phyloP scores from a whole-genome alignment of 35 echinoderm and acorn worm genomes.

The Stichopus chloronotus region DNA sequence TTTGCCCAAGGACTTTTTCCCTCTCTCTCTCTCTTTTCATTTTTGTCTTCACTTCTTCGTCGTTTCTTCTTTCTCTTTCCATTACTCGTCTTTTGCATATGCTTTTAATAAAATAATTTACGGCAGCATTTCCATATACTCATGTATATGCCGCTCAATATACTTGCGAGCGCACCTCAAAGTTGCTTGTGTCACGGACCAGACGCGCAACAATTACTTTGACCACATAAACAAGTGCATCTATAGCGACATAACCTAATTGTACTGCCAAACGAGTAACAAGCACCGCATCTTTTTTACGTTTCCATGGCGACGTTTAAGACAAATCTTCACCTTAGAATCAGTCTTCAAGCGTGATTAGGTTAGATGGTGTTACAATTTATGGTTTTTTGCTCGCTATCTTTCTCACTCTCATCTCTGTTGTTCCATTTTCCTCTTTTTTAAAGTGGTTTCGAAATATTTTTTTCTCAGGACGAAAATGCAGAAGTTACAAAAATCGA shows the following conservation, averaged over 20 bases:
- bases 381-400: background rate
- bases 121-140: background rate
- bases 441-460: too few species aligned
- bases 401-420: background rate
- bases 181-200: too few species aligned
- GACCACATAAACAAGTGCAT: conserved; percentile 31
- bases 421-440: too few species aligned
- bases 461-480: background rate
- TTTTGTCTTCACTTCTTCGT: too few species aligned
- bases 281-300: conserved; percentile 25
- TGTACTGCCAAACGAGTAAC: conserved; percentile 32
- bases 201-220: conserved; percentile 17
- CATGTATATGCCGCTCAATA: background rate
- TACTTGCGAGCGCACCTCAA: background rate
- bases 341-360: conserved; percentile 26
- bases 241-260: conserved; percentile 32
- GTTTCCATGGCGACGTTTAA: conserved; percentile 19
- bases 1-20: too few species aligned
- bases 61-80: too few species aligned
- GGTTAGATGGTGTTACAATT: conserved; percentile 19
- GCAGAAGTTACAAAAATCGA: background rate
- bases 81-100: background rate
- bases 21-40: too few species aligned
- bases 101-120: conserved; percentile 38
- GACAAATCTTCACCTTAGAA: conserved; percentile 28